These are phyloP conservation scores for Caenorhabditis plicata DNA, from an alignment of 2,888 invertebrate genomes.

Conservation along the genomic window DNA sequence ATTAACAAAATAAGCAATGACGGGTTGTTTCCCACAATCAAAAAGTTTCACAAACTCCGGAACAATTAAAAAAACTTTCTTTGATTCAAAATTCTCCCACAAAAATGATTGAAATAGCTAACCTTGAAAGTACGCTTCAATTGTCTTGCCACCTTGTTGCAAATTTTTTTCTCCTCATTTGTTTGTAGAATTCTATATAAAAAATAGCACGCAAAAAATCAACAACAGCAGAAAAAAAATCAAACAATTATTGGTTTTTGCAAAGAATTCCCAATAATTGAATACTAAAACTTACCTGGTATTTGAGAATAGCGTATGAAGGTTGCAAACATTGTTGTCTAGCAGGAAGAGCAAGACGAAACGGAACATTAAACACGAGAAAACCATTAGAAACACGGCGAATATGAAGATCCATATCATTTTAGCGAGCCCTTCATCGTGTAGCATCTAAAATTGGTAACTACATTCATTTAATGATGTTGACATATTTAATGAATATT, in stretches of 20 bases:
- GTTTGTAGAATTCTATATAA: slow-evolving; percentile 23
- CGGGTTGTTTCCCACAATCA: no score
- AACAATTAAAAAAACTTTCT: background rate
- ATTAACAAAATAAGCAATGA: no score
- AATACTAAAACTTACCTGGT: slow-evolving; percentile 12
- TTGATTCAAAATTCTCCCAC: background rate
- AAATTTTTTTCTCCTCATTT: slow-evolving; percentile 13
- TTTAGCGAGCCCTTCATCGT: slow-evolving; percentile 8
- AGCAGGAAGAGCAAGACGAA: slow-evolving; percentile 3
- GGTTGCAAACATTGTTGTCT: slow-evolving; percentile 19
- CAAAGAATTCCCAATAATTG: no score
- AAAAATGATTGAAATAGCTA: no score
- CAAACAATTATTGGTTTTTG: background rate
- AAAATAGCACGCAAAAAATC: background rate
- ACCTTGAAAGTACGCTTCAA: slow-evolving; percentile 19
- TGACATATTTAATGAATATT: no score
- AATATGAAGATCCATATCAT: slow-evolving; percentile 22
- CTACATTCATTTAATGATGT: background rate
- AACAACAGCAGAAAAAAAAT: background rate
- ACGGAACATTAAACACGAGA: slow-evolving; percentile 1
- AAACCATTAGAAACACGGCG: slow-evolving; percentile 6
- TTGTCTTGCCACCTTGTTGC: slow-evolving; percentile 8
- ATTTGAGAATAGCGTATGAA: slow-evolving; percentile 19
- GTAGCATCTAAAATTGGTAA: slow-evolving; percentile 23
- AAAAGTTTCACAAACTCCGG: no score